These are phyloP conservation scores for Plectus sambesii DNA, from an alignment of 1,140 invertebrate species.

Conservation along the genomic window DNA sequence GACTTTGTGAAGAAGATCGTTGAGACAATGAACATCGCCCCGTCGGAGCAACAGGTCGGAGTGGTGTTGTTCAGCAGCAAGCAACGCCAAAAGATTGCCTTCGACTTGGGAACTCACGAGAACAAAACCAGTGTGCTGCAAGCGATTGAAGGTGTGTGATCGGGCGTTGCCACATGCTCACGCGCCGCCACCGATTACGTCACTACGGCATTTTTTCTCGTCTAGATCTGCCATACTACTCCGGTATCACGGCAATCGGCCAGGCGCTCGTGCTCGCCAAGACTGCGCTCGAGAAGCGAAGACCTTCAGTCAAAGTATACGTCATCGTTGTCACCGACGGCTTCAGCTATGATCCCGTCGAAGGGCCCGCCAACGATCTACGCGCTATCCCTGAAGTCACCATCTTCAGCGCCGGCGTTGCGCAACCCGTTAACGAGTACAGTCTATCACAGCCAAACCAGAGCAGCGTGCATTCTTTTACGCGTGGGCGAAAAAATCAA, in stretches of 20 bases:
- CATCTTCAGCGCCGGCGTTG: no score
- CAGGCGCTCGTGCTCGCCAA: conserved; percentile 6
- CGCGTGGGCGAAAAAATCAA: no score
- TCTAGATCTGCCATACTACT: conserved; percentile 15
- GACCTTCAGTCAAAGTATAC: conserved; percentile 11
- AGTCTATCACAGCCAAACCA: no score
- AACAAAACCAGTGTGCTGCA: no score
- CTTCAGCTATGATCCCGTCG: conserved; percentile 10
- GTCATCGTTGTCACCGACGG: conserved; percentile 18
- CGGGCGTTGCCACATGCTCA: no score
- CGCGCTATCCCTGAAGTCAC: no score
- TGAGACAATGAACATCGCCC: no score
- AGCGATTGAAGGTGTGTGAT: no score
- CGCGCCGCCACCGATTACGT: not conserved
- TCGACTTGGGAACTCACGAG: conserved; percentile 10
- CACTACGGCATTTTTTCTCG: not conserved
- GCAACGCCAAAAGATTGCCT: conserved; percentile 9
- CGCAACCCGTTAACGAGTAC: no score
- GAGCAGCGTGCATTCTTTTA: no score
- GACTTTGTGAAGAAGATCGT: no score
- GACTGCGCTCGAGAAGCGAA: conserved; percentile 15
- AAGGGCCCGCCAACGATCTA: conserved; percentile 1
- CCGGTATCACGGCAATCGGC: conserved; percentile 16
- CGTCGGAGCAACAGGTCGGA: no score
- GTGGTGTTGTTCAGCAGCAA: conserved; percentile 19